Evolutionary conservation across 2,113 vertebrate species (phyloP).

Genomic region (Enhydra lutris): DNA sequence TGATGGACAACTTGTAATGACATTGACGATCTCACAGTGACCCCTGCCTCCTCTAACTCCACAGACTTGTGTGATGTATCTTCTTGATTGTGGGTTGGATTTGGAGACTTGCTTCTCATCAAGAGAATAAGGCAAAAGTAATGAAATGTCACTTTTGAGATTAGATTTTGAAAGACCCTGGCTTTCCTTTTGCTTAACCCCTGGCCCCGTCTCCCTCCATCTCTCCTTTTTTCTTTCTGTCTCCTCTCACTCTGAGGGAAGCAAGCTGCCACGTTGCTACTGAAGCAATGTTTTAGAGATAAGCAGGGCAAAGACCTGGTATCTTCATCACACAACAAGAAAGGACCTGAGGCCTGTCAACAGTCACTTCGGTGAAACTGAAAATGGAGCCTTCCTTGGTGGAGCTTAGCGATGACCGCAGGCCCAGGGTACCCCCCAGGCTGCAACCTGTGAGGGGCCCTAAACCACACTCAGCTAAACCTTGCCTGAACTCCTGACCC

Average conservation of each 20-base stretch:
- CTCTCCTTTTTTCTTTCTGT: not conserved
- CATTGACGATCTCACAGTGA: not conserved
- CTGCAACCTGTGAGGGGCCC: not conserved
- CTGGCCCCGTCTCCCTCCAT: rapidly evolving
- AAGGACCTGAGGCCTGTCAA: not conserved
- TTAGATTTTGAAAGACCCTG: not conserved
- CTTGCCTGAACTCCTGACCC: not conserved
- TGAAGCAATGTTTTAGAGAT: not conserved
- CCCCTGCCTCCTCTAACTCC: not conserved
- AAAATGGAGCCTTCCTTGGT: not conserved
- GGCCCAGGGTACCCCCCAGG: not conserved
- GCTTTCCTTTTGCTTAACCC: not conserved
- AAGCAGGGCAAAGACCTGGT: not conserved
- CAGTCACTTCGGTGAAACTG: not conserved
- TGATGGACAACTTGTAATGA: not conserved
- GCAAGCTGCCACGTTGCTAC: not conserved
- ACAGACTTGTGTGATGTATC: not conserved
- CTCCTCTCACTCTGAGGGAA: not conserved
- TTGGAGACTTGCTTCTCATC: not conserved
- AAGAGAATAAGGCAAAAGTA: not conserved
- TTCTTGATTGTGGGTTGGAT: not conserved
- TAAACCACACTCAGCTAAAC: not conserved
- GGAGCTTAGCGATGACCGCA: rapidly evolving
- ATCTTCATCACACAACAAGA: not conserved
- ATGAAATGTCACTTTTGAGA: not conserved